Percentiles rank a stretch among this genome's conserved stretches.
phyloP scores from a whole-genome alignment of 1,140 invertebrate species.

The Microplitis demolitor region DNA sequence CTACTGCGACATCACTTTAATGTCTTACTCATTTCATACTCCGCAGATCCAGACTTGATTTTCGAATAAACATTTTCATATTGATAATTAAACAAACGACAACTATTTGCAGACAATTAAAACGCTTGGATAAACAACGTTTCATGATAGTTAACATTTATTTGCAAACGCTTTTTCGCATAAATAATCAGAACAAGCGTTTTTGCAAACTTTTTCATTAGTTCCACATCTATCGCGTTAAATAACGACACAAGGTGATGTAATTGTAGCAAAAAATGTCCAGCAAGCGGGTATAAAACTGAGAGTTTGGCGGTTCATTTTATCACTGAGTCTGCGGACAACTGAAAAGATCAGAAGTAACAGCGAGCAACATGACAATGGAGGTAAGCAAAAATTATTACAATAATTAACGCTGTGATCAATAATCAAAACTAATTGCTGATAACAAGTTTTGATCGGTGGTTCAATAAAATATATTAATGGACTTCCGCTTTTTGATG shows the following conservation, averaged over 20 bases:
- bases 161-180: slow-evolving; percentile 18
- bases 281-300: slow-evolving; percentile 41
- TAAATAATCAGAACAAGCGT: slow-evolving; percentile 7
- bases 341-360: no score
- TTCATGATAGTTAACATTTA: neutral
- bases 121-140: neutral
- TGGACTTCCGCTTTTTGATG: neutral
- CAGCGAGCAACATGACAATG: neutral
- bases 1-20: no score
- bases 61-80: no score
- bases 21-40: no score
- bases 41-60: no score
- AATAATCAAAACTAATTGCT: no score
- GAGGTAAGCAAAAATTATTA: neutral
- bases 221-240: slow-evolving; percentile 35
- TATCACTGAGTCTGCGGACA: neutral
- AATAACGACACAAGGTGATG: slow-evolving; percentile 50
- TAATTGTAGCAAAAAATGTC: slow-evolving; percentile 28
- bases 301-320: slow-evolving; percentile 6
- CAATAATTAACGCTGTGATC: no score
- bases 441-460: no score
- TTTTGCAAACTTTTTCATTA: neutral
- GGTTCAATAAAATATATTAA: no score
- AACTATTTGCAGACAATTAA: neutral
- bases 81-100: no score